Percentiles rank a stretch among this genome's conserved stretches.
Evolutionary conservation across 2,113 vertebrate species (phyloP).

Genomic region (Gymnogyps californianus): DNA sequence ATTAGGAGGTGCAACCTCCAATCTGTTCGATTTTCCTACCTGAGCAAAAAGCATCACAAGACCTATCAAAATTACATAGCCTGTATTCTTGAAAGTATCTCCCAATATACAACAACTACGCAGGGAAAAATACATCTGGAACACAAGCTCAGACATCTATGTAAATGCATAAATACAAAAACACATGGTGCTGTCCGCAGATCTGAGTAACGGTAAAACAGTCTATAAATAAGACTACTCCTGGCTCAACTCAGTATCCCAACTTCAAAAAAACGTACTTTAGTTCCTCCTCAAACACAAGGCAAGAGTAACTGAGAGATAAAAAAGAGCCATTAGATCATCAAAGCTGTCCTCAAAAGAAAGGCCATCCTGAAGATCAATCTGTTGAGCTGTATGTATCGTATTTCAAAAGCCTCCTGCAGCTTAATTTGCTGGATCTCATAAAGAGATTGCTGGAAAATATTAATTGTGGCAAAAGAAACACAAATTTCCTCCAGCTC

Average conservation of each 20-base stretch:
- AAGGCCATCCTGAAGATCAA: background rate
- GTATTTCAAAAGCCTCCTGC: constrained; percentile 40
- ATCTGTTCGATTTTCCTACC: background rate
- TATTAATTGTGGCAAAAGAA: background rate
- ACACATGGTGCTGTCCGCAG: background rate
- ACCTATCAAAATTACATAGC: background rate
- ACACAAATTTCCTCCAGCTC: background rate
- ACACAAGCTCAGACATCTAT: background rate
- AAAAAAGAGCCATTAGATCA: background rate
- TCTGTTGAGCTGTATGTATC: background rate
- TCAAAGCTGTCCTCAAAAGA: background rate
- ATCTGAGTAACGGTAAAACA: background rate
- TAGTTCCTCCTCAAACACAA: background rate
- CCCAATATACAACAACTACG: background rate
- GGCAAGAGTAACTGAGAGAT: background rate
- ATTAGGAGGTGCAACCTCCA: background rate
- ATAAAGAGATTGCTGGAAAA: background rate
- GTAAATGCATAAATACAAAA: background rate
- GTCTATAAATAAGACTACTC: background rate
- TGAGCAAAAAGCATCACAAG: background rate
- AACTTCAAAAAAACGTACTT: background rate
- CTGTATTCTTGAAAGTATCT: background rate
- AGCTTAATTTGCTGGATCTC: background rate
- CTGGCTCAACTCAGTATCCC: background rate
- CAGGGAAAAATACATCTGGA: background rate